Percentiles rank a stretch among this genome's conserved stretches.
Evolutionary conservation across 1,140 invertebrate genomes (phyloP).

Genomic region (Aporrectodea caliginosa): DNA sequence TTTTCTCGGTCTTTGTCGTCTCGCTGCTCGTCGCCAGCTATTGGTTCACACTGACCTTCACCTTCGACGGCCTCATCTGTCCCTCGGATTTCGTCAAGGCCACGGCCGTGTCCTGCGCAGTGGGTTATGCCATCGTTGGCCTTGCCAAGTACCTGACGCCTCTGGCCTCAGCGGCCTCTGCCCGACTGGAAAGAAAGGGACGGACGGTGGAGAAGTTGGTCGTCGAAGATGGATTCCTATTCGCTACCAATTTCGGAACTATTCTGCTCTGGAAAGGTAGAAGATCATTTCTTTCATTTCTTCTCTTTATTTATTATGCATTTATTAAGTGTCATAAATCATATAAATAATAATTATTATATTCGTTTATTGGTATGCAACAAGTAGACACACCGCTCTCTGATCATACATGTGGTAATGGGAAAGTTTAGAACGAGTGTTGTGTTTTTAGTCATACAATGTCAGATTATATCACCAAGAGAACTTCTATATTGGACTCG

Average conservation of each 20-base stretch:
- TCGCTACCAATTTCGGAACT: not conserved
- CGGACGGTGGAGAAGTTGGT: not conserved
- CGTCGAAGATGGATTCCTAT: not conserved
- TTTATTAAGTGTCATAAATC: too few species aligned
- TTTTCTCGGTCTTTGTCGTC: not conserved
- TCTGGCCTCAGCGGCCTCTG: not conserved
- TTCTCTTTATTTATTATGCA: too few species aligned
- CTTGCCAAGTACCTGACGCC: not conserved
- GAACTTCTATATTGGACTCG: too few species aligned
- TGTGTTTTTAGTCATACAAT: too few species aligned
- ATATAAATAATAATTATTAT: too few species aligned
- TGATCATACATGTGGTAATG: too few species aligned
- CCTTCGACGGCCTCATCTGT: not conserved
- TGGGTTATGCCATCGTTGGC: not conserved
- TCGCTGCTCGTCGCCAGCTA: not conserved
- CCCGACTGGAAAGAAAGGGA: not conserved
- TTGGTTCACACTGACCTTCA: not conserved
- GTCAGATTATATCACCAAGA: too few species aligned
- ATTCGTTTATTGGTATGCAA: too few species aligned
- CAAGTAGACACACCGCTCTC: too few species aligned
- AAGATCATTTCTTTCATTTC: too few species aligned
- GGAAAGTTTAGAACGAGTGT: too few species aligned
- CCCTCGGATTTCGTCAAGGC: not conserved
- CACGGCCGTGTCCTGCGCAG: not conserved
- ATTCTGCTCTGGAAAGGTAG: not conserved